Evolutionary conservation across 2,113 vertebrate genomes (phyloP), one percentile per base, ranked within the genome.

Genomic region (Leptobrachium ailaonicum): DNA sequence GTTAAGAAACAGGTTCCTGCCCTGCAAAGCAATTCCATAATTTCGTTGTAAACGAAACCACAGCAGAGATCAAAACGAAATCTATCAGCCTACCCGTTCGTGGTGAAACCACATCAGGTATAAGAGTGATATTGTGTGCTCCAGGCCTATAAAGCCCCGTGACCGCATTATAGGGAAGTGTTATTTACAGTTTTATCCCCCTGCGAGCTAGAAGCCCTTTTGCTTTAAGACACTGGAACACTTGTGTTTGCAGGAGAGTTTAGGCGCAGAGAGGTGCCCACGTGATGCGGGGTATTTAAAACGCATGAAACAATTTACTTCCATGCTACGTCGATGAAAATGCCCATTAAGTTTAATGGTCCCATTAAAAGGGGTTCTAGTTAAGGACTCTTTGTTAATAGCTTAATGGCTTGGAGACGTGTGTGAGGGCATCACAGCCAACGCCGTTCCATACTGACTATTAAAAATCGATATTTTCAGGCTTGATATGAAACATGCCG

Each of bases 251-350:
- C 77, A 83, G 79, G 72, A 80, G 83, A 12, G 13, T 6, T 56
- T 56, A 47, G 62, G 72, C 50, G 7, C 42, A 56, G 47, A 40
- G 43, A 53, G n/a, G 41, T 60, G 78, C 78, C 20, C 63, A 67
- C 72, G 42, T 14, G 72, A 80, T 74, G 50, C 79, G 10, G 4
- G 84, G 7, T 72, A 77, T 84, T 83, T 83, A 84, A 81, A 88
- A 87, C 82, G 83, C 83, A 86, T 87, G 86, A 86, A 88, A 86
- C 83, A 85, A 86, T 87, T 75, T 75, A 81, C 72, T 89, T 86
- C 83, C 83, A 80, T 0, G 1, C 83, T 86, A 87, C 85, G 84
- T 86, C 85, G 78, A 82, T 83, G 85, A 85, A 86, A 90, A 88
- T 82, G 78, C 82, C 85, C 84, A 79, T 87, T 84, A 89, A 87